phyloP scores from a whole-genome alignment of 1,140 invertebrate genomes.

The Danaus plexippus region DNA sequence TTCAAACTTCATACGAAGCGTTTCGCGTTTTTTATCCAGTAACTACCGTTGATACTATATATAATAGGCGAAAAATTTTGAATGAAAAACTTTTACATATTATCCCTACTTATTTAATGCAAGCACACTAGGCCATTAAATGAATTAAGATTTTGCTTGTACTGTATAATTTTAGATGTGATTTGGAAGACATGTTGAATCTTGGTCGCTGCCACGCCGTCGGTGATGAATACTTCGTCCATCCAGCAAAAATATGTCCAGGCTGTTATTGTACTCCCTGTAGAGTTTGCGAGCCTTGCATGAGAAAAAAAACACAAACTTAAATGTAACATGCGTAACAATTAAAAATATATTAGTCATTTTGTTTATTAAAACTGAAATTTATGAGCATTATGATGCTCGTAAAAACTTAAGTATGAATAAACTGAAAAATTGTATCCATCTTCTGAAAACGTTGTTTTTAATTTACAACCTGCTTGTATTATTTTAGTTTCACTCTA shows the following conservation, averaged over 20 bases:
- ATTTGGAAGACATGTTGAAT: conserved; percentile 54
- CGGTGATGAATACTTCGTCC: conserved; percentile 48
- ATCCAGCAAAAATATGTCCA: conserved; percentile 27
- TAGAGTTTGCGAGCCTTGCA: conserved; percentile 20
- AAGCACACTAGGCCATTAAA: not conserved
- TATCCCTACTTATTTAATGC: not conserved
- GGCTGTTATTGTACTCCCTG: conserved; percentile 15
- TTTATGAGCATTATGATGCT: no score
- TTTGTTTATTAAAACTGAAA: no score
- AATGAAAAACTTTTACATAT: not conserved
- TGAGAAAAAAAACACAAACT: conserved; percentile 5
- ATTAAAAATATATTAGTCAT: no score
- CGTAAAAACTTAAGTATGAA: no score
- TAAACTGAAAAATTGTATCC: no score
- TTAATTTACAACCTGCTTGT: no score
- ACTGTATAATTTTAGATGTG: conserved; percentile 33
- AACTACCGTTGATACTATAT: no score
- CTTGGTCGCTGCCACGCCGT: conserved; percentile 47
- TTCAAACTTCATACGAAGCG: no score
- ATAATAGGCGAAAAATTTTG: no score
- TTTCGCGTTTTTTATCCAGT: no score
- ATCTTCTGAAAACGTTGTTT: no score
- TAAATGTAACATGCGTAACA: not conserved
- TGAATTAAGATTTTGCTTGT: not conserved
- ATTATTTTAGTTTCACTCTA: no score